Conservation (phyloP, 2,888 invertebrate genomes). For the Eustalomyia histrio region DNA sequence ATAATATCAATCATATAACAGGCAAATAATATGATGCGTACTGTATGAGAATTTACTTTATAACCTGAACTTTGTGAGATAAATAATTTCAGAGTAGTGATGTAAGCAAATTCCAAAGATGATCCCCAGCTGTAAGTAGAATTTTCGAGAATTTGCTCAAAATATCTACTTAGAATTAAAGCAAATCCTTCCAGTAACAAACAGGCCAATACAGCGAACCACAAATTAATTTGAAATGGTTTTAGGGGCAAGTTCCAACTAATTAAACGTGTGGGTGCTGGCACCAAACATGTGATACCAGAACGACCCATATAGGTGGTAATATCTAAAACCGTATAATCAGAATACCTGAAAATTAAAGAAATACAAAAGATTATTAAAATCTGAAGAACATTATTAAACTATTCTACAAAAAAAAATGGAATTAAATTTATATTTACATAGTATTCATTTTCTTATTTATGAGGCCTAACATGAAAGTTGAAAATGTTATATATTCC, state of each 20-base stretch:
- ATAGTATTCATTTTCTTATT: too few species aligned
- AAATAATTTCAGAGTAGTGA: slow-evolving; percentile 71
- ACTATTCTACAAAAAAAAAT: too few species aligned
- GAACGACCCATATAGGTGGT: slow-evolving; percentile 82
- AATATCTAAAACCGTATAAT: slow-evolving; percentile 82
- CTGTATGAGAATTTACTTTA: slow-evolving; percentile 68
- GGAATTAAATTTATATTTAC: too few species aligned
- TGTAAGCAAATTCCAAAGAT: slow-evolving; percentile 70
- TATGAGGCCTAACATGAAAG: too few species aligned
- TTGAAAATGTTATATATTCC: too few species aligned
- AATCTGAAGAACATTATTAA: too few species aligned
- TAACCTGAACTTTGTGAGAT: slow-evolving; percentile 72
- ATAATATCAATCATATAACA: slow-evolving; percentile 81
- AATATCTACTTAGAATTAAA: slow-evolving; percentile 69
- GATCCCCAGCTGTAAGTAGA: slow-evolving; percentile 57
- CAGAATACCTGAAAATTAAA: slow-evolving; percentile 81
- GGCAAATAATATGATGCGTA: slow-evolving; percentile 71
- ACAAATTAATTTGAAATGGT: slow-evolving; percentile 82
- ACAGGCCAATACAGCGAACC: slow-evolving; percentile 81
- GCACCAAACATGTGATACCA: slow-evolving; percentile 84
- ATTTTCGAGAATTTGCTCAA: slow-evolving; percentile 59
- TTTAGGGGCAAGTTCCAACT: slow-evolving; percentile 83
- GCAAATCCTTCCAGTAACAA: slow-evolving; percentile 80
- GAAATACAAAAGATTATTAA: too few species aligned
- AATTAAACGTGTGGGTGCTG: slow-evolving; percentile 83